A percentile compares a stretch with the other conserved stretches of the same genome.
phyloP scores from a whole-genome alignment of 2,888 invertebrate species.

The Perithous albicinctus region DNA sequence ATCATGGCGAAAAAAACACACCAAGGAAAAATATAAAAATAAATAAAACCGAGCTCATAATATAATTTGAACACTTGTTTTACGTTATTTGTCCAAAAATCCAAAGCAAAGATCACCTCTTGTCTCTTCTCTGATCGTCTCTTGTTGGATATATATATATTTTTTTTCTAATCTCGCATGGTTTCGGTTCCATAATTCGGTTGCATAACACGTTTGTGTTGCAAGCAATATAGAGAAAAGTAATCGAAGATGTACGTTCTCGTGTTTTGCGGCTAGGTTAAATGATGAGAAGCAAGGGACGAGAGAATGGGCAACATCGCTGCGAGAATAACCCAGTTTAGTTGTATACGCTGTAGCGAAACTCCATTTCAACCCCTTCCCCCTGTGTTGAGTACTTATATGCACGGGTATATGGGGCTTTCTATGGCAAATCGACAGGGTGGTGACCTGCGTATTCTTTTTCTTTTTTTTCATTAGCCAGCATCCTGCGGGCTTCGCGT shows the following conservation, averaged over 20 bases:
- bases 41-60: neutral
- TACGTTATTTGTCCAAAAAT: too few relatives aligned
- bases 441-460: too few relatives aligned
- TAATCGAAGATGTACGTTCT: slow-evolving; percentile 3
- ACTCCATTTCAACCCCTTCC: neutral
- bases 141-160: neutral
- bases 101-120: too few relatives aligned
- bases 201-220: neutral
- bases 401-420: neutral
- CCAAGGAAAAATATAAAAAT: neutral
- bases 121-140: neutral
- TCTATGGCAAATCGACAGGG: too few relatives aligned
- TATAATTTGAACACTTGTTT: neutral
- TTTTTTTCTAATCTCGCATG: too few relatives aligned
- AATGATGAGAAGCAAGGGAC: neutral
- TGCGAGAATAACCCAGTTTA: slow-evolving; percentile 75
- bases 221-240: neutral
- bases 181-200: neutral
- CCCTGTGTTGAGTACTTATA: too few relatives aligned
- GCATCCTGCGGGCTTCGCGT: too few relatives aligned
- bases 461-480: too few relatives aligned
- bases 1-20: too few relatives aligned
- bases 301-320: slow-evolving; percentile 32
- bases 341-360: slow-evolving; percentile 49
- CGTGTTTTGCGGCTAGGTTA: neutral